Evolutionary conservation across 2,888 invertebrate species (phyloP).

Genomic region (Idaea aversata): DNA sequence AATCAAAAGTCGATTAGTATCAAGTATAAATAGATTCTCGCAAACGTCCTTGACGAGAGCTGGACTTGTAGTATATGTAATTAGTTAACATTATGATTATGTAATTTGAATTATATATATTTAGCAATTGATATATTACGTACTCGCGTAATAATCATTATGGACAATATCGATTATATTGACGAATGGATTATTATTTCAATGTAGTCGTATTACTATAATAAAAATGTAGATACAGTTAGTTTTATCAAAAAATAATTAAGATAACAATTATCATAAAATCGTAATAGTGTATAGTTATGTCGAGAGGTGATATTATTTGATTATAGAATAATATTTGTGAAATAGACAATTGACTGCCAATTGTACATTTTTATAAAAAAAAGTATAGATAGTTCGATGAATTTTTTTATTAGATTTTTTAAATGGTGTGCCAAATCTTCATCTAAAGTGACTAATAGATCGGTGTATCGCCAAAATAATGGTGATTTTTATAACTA

Average conservation of each 20-base stretch:
- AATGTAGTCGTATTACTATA: constrained; percentile 60
- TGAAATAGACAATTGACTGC: constrained; percentile 75
- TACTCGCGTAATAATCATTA: constrained; percentile 76
- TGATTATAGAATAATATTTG: constrained; percentile 60
- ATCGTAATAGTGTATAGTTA: constrained; percentile 62
- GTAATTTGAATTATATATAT: constrained; percentile 67
- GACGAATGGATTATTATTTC: constrained; percentile 68
- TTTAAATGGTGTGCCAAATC: constrained; percentile 72
- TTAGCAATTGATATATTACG: constrained; percentile 76
- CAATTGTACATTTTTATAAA: constrained; percentile 78
- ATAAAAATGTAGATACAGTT: constrained; percentile 69
- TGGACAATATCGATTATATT: constrained; percentile 77
- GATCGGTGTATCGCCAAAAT: constrained; percentile 43
- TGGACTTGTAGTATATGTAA: constrained; percentile 65
- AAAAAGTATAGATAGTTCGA: constrained; percentile 73
- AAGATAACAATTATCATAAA: constrained; percentile 59
- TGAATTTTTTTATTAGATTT: constrained; percentile 69
- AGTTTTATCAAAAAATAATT: constrained; percentile 48
- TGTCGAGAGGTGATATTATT: constrained; percentile 70
- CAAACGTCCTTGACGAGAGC: constrained; percentile 71
- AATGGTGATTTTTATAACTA: constrained; percentile 22
- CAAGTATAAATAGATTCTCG: constrained; percentile 58
- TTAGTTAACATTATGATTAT: constrained; percentile 53
- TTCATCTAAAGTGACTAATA: constrained; percentile 42
- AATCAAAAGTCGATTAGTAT: constrained; percentile 65